Conservation (phyloP, 2,113 vertebrate species). For the Oophaga pumilio region DNA sequence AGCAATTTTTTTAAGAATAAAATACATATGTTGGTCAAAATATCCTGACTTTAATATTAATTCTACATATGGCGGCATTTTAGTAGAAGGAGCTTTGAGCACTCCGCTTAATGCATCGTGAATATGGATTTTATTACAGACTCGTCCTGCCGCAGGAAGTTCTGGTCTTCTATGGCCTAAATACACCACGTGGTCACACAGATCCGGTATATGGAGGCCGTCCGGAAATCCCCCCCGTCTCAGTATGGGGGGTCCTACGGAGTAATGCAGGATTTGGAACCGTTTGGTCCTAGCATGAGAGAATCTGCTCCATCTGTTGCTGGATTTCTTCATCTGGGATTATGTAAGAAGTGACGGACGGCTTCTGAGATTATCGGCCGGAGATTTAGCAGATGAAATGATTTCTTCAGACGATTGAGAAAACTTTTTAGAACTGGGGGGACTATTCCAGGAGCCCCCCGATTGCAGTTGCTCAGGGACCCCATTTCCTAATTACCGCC, state of each 20-base stretch:
- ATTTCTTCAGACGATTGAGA: too few relatives aligned
- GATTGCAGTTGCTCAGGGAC: too few relatives aligned
- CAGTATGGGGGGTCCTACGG: not conserved
- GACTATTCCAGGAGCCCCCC: too few relatives aligned
- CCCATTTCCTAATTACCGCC: too few relatives aligned
- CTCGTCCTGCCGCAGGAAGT: not conserved
- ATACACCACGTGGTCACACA: not conserved
- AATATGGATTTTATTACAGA: not conserved
- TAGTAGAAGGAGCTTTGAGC: not conserved
- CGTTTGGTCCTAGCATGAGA: not conserved
- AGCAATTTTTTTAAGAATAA: too few relatives aligned
- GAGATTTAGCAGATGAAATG: not conserved
- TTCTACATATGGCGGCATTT: not conserved
- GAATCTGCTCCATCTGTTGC: constrained; percentile 13
- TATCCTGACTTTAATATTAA: not conserved
- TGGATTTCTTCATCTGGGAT: constrained; percentile 21
- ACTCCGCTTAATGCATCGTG: not conserved
- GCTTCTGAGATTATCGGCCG: not conserved
- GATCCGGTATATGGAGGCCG: not conserved
- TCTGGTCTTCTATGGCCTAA: not conserved
- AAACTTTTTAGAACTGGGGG: too few relatives aligned
- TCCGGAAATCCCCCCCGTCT: not conserved
- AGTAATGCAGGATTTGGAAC: not conserved
- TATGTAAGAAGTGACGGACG: not conserved
- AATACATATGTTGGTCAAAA: too few relatives aligned